Base-by-base conservation (phyloP, 1,140 invertebrate species). In the Heliconius nattereri region DNA sequence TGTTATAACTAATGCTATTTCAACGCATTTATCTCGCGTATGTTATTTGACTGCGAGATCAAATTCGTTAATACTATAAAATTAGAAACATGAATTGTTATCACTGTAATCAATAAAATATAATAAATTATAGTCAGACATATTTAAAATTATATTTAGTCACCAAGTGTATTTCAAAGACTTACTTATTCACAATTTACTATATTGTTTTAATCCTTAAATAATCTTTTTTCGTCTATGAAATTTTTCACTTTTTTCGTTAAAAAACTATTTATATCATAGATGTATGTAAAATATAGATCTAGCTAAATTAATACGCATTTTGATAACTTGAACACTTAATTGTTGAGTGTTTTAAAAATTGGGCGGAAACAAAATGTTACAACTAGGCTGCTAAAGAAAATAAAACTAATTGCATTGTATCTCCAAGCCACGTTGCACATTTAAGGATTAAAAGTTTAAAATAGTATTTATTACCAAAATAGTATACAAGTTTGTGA, bases 81-180 rank as follows among this genome's bases (percentile, higher is more conserved):
- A 66, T 2, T 16, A 26, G 19, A 66, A 29, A 66, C n/a, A 66
- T 66, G 23, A 66, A 26, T 66, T 66, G 26, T 66, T 66, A 66
- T 26, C 5, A 66, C 26, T 66, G 60, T 66, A 66, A 66, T 29
- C 60, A 29, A 66, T 66, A 66, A 29, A 66, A 66, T 66, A 66
- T 66, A 26, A 66, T 52, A 16, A 29, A 26, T 29, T 66, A 66
- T 26, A 66, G 13, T 19, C 26, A 66, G 23, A n/a, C n/a, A 57
- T 57, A 57, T 57, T 57, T 23, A 19, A 57, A 57, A 52, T 7
- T 20, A 52, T 20, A 52, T 52, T 20, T 8, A 20, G 19, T 8
- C 19, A 7, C 1, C 49, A 20, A 52, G 49, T 52, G 19, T 52
- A 52, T 52, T 20, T 52, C 19, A 52, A 52, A 52, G 40, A 45